Evolutionary conservation across 2,113 vertebrate species (phyloP).

Genomic region (Tenebrosternarchus preto): DNA sequence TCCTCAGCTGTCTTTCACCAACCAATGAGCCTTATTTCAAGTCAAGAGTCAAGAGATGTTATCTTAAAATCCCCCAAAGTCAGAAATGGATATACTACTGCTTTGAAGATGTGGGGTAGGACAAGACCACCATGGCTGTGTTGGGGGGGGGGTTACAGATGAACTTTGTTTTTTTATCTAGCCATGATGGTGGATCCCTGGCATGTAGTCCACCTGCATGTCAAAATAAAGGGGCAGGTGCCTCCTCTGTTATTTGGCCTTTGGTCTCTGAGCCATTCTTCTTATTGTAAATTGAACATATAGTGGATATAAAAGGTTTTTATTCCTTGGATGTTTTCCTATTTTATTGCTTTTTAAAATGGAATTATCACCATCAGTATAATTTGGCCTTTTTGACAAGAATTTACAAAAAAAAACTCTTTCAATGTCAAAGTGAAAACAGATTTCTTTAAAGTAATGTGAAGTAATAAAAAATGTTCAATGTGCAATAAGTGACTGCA

Average conservation of each 20-base stretch:
- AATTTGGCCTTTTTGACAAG: too few relatives aligned
- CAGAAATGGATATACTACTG: constrained; percentile 41
- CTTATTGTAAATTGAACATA: too few relatives aligned
- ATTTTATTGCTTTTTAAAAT: background rate
- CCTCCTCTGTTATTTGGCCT: constrained; percentile 32
- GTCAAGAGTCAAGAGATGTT: constrained; percentile 48
- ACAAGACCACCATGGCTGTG: constrained; percentile 51
- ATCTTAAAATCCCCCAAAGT: constrained; percentile 35
- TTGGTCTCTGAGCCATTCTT: constrained; percentile 5
- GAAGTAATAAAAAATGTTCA: too few relatives aligned
- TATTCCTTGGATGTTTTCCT: background rate
- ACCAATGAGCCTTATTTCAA: constrained; percentile 18
- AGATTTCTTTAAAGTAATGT: too few relatives aligned
- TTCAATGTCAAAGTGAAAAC: too few relatives aligned
- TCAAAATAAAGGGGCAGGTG: constrained; percentile 47
- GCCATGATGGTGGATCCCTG: constrained; percentile 38
- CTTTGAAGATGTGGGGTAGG: constrained; percentile 38
- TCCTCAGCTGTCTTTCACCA: constrained; percentile 24
- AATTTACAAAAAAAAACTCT: too few relatives aligned
- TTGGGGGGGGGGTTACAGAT: constrained; percentile 43
- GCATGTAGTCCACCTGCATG: constrained; percentile 44
- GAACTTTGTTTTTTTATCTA: constrained; percentile 31
- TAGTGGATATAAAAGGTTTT: too few relatives aligned
- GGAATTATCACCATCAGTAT: too few relatives aligned
- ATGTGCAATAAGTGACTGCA: too few relatives aligned